Evolutionary conservation across 2,113 vertebrate genomes (phyloP), one percentile per base, ranked within the genome.

Genomic region (Echinops telfairi): DNA sequence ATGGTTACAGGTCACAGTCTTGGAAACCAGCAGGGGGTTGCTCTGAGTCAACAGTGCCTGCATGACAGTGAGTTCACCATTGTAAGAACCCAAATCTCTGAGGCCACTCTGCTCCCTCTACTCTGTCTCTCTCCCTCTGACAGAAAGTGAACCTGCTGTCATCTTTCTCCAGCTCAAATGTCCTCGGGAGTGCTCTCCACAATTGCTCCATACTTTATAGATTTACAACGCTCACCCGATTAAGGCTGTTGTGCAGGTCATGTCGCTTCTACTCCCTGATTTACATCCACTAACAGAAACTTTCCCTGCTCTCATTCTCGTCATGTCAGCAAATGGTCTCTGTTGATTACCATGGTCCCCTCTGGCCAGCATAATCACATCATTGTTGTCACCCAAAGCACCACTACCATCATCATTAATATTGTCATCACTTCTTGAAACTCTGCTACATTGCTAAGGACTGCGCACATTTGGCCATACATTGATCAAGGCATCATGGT

Each of bases 271-370:
- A 89, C 38, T 29, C 19, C 25, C 19, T 10, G 1, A 15, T 82
- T 94, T 19, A n/a, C 82, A 38, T 66, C 83, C 60, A 27, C 73
- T 62, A 53, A 57, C 19, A 89, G 88, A 82, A 93, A 29, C 2
- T 73, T 80, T 27, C 11, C 60, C 14, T 31, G 53, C 40, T 3
- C 36, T 82, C 36, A 43, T 10, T 88, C 92, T 93, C 29, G 31
- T 95, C 38, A 75, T 84, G 86, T 93, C 43, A 87, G 23, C 16
- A 73, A 71, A 66, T 83, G 36, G 38, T 86, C n/a, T 89, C 90
- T 83, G 66, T 84, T 86, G 36, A 71, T 66, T 89, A 38, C 38
- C 22, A 23, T 88, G 66, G 16, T 47, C 82, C 31, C 43, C 4
- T 68, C 40, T 76, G 43, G 29, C 9, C 57, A 77, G 62, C 4